Evolutionary conservation across 2,797 vertebrate genomes (phyloP), one percentile per base, ranked within the genome.

Genomic region (Thaleichthys pacificus): DNA sequence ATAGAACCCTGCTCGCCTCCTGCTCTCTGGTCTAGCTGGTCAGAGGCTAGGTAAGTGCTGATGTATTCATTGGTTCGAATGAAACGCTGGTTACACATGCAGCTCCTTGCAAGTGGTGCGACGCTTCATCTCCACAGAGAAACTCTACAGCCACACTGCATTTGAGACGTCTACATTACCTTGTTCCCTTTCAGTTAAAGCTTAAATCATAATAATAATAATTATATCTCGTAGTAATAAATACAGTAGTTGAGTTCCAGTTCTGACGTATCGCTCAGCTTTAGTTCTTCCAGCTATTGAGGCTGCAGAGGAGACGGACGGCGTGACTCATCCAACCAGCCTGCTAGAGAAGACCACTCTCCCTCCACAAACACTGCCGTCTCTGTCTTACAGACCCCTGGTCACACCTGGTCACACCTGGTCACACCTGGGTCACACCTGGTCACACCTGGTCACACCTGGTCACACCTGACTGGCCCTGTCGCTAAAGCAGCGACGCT

Each of bases 161-260:
- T 86, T 82, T 73, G 77, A 88, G 80, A 86, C 76, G 1, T 22
- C 56, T 22, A 58, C 17, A 60, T 42, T 73, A 78, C 63, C 64
- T 87, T 91, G 91, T 90, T 92, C 89, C 90, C 89, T 86, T 80
- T 81, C 11, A 84, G 72, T 82, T 86, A 84, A 79, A 77, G 83
- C 82, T 21, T n/a, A 49, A 49, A 81, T 74, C 77, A 80, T 60
- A 78, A 82, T 70, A 79, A 73, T 69, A 77, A 2, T 76, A 70
- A 72, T 1, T 60, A 73, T 70, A 74, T 61, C 69, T 61, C 35
- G 70, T 54, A 54, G 69, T 28, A 76, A 75, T 63, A 70, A 76
- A 77, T 73, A 79, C 61, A 73, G 72, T 68, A 62, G 47, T 72
- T 65, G 77, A 70, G 78, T 58, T 80, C 77, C 83, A 72, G 77